These are phyloP conservation scores for Otus scops DNA, from an alignment of 2,797 vertebrate species.

Conservation along the genomic window DNA sequence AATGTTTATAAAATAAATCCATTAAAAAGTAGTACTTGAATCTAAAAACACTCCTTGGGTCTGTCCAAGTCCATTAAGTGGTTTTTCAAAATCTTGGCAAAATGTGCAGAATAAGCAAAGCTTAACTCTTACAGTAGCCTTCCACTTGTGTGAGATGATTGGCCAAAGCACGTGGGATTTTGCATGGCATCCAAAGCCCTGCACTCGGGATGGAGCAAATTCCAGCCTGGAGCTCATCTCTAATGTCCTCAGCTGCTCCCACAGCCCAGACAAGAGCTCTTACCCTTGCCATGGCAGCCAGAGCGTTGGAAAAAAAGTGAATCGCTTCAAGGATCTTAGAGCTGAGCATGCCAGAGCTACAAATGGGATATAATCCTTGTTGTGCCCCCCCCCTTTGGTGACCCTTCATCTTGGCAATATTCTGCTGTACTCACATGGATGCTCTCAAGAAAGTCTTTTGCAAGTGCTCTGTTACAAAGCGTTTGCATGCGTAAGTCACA, in stretches of 20 bases:
- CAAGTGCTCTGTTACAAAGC: neutral
- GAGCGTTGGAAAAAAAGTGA: neutral
- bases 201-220: neutral
- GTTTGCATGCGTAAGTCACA: neutral
- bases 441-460: neutral
- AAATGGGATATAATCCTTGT: neutral
- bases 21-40: constrained; percentile 41
- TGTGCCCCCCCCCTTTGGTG: neutral
- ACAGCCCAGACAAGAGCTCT: neutral
- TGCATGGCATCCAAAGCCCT: neutral
- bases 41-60: neutral
- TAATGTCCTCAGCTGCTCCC: neutral
- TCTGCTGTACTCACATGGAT: neutral
- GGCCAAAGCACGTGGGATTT: neutral
- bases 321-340: neutral
- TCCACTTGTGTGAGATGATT: neutral
- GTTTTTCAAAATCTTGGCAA: constrained; percentile 54
- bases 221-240: neutral
- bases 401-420: neutral
- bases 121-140: neutral
- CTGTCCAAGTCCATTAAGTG: constrained; percentile 37
- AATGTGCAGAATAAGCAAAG: constrained; percentile 4
- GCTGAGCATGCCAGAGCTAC: neutral
- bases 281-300: neutral
- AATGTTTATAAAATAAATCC: constrained; percentile 45